Percentiles rank a stretch among this genome's conserved stretches.
Evolutionary conservation across 2,888 invertebrate genomes (phyloP).

Genomic region (Cataglyphis albicans): DNA sequence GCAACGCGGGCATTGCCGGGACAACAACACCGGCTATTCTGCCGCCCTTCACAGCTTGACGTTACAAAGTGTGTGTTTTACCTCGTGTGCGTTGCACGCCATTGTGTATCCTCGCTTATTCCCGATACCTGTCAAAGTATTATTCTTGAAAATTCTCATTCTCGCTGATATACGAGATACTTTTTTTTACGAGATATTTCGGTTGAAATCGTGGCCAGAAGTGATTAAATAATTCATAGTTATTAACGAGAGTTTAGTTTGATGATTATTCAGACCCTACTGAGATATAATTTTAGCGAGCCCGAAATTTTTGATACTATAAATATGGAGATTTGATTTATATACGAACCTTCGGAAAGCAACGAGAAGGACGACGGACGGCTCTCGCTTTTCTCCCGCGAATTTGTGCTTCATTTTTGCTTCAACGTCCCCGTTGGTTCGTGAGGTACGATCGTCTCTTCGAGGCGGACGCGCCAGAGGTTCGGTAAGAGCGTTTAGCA

Average conservation of each 20-base stretch:
- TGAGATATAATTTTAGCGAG: slow-evolving; percentile 8
- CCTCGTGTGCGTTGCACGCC: slow-evolving; percentile 31
- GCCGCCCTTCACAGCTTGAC: slow-evolving; percentile 43
- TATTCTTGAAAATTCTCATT: slow-evolving; percentile 48
- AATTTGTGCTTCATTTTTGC: slow-evolving; percentile 61
- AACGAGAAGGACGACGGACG: not conserved
- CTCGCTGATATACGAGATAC: not conserved
- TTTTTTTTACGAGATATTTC: slow-evolving; percentile 2
- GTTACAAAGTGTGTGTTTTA: slow-evolving; percentile 52
- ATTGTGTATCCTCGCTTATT: slow-evolving; percentile 39
- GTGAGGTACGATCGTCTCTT: slow-evolving; percentile 56
- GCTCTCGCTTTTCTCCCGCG: slow-evolving; percentile 24
- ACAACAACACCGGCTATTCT: slow-evolving; percentile 48
- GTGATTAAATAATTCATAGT: not conserved
- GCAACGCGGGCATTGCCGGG: slow-evolving; percentile 18
- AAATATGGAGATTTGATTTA: slow-evolving; percentile 4
- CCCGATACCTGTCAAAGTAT: slow-evolving; percentile 41
- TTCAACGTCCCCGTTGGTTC: slow-evolving; percentile 49
- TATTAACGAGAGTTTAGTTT: not conserved
- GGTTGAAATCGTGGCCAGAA: not conserved
- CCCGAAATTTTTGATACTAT: not conserved
- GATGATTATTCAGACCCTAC: not conserved
- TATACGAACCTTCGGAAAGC: slow-evolving; percentile 8
- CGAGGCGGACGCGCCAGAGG: slow-evolving; percentile 47
- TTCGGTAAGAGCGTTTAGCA: slow-evolving; percentile 81